Evolutionary conservation across 2,113 vertebrate species (phyloP), one percentile per base, ranked within the genome.

Genomic region (Progne subis): DNA sequence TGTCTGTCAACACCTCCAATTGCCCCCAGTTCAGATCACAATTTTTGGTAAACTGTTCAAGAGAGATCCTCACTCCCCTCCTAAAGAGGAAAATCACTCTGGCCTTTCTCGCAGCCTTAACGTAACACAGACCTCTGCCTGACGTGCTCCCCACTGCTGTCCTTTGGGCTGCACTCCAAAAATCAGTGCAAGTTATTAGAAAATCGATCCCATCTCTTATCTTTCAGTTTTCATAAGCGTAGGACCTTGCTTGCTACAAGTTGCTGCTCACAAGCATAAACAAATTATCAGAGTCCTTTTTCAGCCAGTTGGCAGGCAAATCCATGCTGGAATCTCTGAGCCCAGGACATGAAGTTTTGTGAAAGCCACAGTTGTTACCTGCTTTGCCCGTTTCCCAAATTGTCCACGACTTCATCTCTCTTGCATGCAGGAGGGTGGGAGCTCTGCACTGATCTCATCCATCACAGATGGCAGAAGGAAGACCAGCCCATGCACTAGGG

Each of bases 1-100:
- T 47, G 25, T 37, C 88, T 94, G 65, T 82, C 91, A 95, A 82
- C 88, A 95, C 60, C 57, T 91, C 53, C 69, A 68, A 6, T 11
- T 82, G 86, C 15, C 53, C 41, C 23, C 59, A 81, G 1, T 81
- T 86, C 47, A 81, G 68, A 83, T 19, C 49, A 83, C 41, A 78
- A 12, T 60, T 57, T 78, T 32, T 86, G 68, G 29, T 92, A 82
- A 96, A 44, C 71, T 64, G 29, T 56, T 86, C 28, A 43, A 86
- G 71, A 65, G 70, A 70, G 47, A 63, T 18, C 79, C 64, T 74
- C 44, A n/a, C 26, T 74, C 50, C n/a, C 12, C 23, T 86, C 32
- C 52, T 63, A 6, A 2, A 81, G 29, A 84, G 18, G 17, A 96
- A 90, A 92, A 92, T 72, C 65, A 57, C 67, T 55, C 14, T 43